A percentile compares a stretch with the other conserved stretches of the same genome.
phyloP scores from a whole-genome alignment of 2,888 invertebrate genomes.

The Xanthia togata region DNA sequence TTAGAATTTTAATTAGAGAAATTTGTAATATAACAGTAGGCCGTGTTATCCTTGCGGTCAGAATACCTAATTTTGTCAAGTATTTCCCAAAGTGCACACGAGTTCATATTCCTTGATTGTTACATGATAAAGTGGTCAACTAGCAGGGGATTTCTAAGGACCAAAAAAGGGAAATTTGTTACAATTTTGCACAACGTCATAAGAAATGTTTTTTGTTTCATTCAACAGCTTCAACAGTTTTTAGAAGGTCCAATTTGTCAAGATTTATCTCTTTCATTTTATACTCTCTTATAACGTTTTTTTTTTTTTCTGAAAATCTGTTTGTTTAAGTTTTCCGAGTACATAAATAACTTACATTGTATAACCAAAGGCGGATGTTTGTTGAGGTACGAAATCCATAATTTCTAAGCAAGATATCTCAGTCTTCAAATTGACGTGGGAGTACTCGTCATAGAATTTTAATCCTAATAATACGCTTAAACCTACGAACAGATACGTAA shows the following conservation, averaged over 20 bases:
- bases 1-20: neutral
- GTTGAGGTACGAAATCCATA: neutral
- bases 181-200: neutral
- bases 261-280: neutral
- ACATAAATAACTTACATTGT: neutral
- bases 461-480: neutral
- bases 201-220: too few species aligned
- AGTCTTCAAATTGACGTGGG: slow-evolving; percentile 4
- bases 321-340: neutral
- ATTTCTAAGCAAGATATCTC: neutral
- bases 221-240: neutral
- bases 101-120: neutral
- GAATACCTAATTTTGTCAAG: neutral
- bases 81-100: neutral
- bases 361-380: neutral
- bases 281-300: neutral
- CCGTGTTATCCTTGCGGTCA: neutral
- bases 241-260: neutral
- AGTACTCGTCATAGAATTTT: neutral
- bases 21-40: neutral
- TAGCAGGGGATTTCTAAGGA: neutral
- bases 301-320: neutral
- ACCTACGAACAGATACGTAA: neutral
- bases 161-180: neutral
- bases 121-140: neutral